phyloP scores from a whole-genome alignment of 1,140 invertebrate genomes.

The Drosophila nigrodunni region DNA sequence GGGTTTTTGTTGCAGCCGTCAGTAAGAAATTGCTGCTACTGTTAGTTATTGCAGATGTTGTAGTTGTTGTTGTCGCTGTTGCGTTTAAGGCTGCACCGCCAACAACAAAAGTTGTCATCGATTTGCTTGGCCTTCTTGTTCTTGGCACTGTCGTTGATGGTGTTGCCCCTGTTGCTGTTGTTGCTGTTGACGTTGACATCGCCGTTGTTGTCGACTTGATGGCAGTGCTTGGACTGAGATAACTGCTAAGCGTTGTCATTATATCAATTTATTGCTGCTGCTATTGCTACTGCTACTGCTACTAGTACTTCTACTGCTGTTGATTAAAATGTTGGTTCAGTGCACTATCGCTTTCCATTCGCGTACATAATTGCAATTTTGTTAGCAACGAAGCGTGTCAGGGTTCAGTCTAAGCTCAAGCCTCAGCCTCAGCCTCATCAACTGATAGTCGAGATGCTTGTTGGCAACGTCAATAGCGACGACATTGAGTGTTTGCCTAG shows the following conservation, averaged over 20 bases:
- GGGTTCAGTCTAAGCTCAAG: constrained; percentile 33
- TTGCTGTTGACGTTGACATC: constrained; percentile 23
- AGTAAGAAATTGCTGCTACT: constrained; percentile 34
- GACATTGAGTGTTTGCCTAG: constrained; percentile 53
- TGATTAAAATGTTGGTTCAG: constrained; percentile 39
- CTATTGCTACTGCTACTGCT: neutral
- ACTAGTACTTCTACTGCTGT: neutral
- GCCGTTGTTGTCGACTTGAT: constrained; percentile 40
- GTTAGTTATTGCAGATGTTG: constrained; percentile 35
- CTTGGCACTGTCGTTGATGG: constrained; percentile 19
- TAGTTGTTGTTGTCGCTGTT: constrained; percentile 33
- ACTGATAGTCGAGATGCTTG: constrained; percentile 37
- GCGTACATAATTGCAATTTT: constrained; percentile 76
- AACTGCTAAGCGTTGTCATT: constrained; percentile 53
- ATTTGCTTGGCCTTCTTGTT: constrained; percentile 53
- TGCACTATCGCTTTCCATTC: constrained; percentile 23
- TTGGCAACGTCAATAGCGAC: constrained; percentile 18
- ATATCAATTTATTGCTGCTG: constrained; percentile 53
- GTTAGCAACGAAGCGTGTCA: constrained; percentile 60
- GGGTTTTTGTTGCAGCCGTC: constrained; percentile 38
- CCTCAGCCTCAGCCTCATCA: constrained; percentile 28
- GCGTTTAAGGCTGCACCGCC: constrained; percentile 45
- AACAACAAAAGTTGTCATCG: constrained; percentile 58
- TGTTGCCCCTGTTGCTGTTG: constrained; percentile 16
- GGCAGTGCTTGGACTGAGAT: constrained; percentile 26